These are phyloP conservation scores for Chrysomela aeneicollis DNA, from an alignment of 2,888 invertebrate species.

Conservation along the genomic window DNA sequence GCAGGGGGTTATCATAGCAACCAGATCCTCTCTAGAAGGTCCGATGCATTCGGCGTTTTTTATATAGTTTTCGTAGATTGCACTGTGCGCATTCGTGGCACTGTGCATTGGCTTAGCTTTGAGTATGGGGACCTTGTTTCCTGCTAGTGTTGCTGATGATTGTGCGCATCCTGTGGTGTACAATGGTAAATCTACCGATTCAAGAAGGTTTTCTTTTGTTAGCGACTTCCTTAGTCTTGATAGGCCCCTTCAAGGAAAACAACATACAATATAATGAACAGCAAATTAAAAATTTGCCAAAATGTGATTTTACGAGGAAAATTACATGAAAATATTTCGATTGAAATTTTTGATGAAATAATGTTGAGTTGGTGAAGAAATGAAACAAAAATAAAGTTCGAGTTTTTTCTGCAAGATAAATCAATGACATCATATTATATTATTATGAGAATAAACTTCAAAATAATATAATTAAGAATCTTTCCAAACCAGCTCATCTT, in stretches of 20 bases:
- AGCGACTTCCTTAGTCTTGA: constrained; percentile 21
- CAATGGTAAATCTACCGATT: constrained; percentile 21
- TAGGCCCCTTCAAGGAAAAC: constrained; percentile 15
- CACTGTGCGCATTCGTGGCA: neutral
- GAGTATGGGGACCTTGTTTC: constrained; percentile 28
- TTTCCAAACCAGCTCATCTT: no score
- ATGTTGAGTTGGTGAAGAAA: no score
- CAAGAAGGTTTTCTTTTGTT: constrained; percentile 17
- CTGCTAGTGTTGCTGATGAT: constrained; percentile 3
- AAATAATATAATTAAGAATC: no score
- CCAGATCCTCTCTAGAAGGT: constrained; percentile 46
- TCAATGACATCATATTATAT: no score
- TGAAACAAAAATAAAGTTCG: no score
- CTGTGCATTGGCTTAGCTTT: constrained; percentile 13
- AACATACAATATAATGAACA: neutral
- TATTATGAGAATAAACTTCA: no score
- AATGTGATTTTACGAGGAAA: no score
- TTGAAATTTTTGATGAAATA: no score
- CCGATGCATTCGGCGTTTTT: constrained; percentile 34
- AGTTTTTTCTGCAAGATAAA: no score
- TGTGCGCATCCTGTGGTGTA: constrained; percentile 9
- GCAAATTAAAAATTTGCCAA: neutral
- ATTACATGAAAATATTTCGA: no score
- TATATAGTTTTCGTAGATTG: constrained; percentile 23
- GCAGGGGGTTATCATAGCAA: constrained; percentile 47